A percentile compares a stretch with the other conserved stretches of the same genome.
Conservation (phyloP, 2,888 invertebrate species). For the Tachina grossa region DNA sequence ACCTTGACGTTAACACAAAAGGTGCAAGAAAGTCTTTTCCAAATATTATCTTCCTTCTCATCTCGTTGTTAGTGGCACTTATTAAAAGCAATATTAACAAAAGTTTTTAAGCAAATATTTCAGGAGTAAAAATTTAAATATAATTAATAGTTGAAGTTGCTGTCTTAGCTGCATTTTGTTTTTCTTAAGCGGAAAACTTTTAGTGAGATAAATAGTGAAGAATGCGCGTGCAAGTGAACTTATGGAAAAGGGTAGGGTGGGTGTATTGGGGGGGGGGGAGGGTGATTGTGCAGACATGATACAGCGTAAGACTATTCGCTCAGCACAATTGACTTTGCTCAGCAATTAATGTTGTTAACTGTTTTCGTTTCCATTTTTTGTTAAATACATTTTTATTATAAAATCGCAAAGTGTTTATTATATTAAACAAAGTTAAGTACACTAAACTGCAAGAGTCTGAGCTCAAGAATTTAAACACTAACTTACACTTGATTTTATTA, state of each 20-base stretch:
- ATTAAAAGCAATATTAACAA: background rate
- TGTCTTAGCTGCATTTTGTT: slow-evolving; percentile 20
- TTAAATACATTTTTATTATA: too few species aligned
- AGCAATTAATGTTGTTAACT: slow-evolving; percentile 28
- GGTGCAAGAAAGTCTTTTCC: background rate
- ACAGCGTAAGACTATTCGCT: background rate
- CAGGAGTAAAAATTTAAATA: background rate
- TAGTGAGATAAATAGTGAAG: background rate
- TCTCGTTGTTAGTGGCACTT: background rate
- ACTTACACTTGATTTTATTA: too few species aligned
- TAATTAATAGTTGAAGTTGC: slow-evolving; percentile 39
- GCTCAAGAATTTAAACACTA: too few species aligned
- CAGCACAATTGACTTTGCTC: background rate
- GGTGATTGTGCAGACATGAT: background rate
- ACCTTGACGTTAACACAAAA: slow-evolving; percentile 1
- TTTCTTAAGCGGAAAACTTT: slow-evolving; percentile 11
- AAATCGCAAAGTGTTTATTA: too few species aligned
- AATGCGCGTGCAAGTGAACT: background rate
- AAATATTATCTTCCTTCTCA: background rate
- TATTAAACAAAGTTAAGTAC: too few species aligned
- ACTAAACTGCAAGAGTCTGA: too few species aligned
- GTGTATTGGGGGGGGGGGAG: background rate
- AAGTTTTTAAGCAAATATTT: slow-evolving; percentile 41
- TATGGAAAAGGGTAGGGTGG: too few species aligned
- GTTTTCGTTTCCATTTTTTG: background rate